A percentile compares a stretch with the other conserved stretches of the same genome.
phyloP scores from a whole-genome alignment of 2,797 vertebrate species.

The Sciaenops ocellatus region DNA sequence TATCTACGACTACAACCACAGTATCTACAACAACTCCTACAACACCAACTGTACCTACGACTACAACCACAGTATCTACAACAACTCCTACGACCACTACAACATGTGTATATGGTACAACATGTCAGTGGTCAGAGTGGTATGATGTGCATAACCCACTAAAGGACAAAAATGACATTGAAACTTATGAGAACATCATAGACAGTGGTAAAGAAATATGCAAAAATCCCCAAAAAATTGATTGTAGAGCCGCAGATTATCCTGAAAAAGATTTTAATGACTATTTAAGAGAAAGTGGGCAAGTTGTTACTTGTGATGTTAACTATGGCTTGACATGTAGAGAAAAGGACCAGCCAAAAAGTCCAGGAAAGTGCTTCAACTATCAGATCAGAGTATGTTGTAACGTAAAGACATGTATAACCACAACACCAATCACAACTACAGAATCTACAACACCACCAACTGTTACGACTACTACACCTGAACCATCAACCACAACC shows the following conservation, averaged over 20 bases:
- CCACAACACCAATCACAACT: not conserved
- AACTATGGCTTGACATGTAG: conserved; percentile 74
- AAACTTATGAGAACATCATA: not conserved
- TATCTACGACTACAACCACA: no score
- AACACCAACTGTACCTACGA: no score
- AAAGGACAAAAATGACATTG: no score
- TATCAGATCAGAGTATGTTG: conserved; percentile 79
- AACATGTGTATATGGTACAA: no score
- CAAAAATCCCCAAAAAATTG: no score
- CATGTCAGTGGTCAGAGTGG: not conserved
- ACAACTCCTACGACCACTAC: conserved; percentile 6
- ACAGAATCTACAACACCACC: no score
- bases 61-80: no score
- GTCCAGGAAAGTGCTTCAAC: conserved; percentile 71
- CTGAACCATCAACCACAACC: not conserved
- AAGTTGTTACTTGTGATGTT: conserved; percentile 71
- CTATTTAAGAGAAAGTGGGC: not conserved
- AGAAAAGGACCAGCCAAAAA: accelerated
- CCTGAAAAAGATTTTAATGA: conserved; percentile 50
- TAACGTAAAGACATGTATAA: no score
- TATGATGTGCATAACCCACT: no score
- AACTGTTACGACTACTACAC: not conserved
- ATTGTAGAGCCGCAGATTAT: no score
- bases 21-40: no score
- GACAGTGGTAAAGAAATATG: not conserved